Conservation (phyloP, 2,888 invertebrate genomes). For the Crocallis elinguaria region DNA sequence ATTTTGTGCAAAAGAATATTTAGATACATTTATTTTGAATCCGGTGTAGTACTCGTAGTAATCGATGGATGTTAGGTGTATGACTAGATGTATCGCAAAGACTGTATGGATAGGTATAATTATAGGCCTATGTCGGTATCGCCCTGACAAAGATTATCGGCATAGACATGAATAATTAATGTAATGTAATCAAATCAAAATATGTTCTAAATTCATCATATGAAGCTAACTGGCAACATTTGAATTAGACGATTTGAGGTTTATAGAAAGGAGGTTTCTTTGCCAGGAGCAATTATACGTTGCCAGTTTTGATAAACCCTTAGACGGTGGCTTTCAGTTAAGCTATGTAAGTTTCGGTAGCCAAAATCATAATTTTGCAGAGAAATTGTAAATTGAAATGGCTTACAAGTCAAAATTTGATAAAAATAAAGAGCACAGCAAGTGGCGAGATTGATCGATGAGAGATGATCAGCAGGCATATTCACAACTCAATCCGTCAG, state of each 20-base stretch:
- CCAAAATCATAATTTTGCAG: not conserved
- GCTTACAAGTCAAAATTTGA: too few species aligned
- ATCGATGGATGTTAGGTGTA: constrained; percentile 31
- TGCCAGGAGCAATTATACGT: not conserved
- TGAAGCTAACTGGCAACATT: too few species aligned
- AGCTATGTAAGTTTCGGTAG: not conserved
- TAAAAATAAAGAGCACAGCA: too few species aligned
- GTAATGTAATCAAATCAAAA: not conserved
- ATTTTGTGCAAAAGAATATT: constrained; percentile 11
- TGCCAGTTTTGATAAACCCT: constrained; percentile 9
- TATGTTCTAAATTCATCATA: not conserved
- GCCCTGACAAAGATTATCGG: not conserved
- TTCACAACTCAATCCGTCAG: too few species aligned
- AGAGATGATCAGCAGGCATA: too few species aligned
- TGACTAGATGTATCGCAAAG: constrained; percentile 38
- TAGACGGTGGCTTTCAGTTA: constrained; percentile 35
- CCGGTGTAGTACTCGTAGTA: constrained; percentile 25
- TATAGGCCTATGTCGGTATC: constrained; percentile 10
- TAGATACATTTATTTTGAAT: constrained; percentile 20
- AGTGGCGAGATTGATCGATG: too few species aligned
- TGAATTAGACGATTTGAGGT: too few species aligned
- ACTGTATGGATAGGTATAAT: constrained; percentile 34
- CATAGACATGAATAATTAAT: constrained; percentile 3
- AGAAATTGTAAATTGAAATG: not conserved
- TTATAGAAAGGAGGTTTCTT: not conserved